Percentiles rank a stretch among this genome's conserved stretches.
Evolutionary conservation across 2,113 vertebrate species (phyloP).

Genomic region (Azemiops feae): DNA sequence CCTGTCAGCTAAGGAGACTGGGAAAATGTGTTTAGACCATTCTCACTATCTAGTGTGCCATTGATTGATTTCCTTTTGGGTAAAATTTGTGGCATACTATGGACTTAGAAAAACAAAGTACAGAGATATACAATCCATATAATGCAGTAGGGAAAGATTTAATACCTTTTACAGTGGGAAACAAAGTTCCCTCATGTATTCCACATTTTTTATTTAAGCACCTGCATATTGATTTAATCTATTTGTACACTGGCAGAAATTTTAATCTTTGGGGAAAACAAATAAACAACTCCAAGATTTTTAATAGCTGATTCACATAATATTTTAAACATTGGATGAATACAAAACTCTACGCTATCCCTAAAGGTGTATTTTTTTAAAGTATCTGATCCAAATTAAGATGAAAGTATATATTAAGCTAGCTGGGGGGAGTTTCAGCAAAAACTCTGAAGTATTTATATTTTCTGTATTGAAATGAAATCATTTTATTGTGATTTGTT

Average conservation of each 20-base stretch:
- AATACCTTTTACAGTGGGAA: not conserved
- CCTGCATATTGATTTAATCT: conserved; percentile 13
- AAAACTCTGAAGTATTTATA: not conserved
- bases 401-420: not conserved
- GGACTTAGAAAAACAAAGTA: not conserved
- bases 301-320: not conserved
- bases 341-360: not conserved
- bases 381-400: not conserved
- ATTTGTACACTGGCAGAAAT: not conserved
- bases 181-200: not conserved
- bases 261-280: not conserved
- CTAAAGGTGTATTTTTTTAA: not conserved
- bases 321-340: not conserved
- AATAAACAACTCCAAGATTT: not conserved
- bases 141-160: not conserved
- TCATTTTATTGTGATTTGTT: not conserved
- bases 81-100: not conserved
- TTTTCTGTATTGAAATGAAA: not conserved
- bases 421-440: not conserved
- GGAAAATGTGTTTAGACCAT: not conserved
- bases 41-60: not conserved
- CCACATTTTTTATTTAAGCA: not conserved
- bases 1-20: not conserved
- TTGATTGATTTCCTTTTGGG: not conserved
- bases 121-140: not conserved